These are phyloP conservation scores for Castor canadensis DNA, from an alignment of 2,113 vertebrate species.

Conservation along the genomic window DNA sequence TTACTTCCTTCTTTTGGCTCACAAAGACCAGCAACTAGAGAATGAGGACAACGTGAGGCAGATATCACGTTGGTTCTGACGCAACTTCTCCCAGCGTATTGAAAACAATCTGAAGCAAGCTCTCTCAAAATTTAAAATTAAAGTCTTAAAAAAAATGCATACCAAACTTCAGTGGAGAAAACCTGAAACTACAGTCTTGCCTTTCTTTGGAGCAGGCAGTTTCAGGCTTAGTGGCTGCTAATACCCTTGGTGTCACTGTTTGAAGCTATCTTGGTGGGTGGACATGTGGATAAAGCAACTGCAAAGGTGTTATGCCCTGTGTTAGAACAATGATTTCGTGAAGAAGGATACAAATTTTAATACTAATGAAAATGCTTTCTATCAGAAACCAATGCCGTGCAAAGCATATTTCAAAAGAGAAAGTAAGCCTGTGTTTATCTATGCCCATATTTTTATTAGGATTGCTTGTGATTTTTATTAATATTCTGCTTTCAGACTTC, in stretches of 20 bases:
- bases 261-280: background rate
- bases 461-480: slow-evolving; percentile 30
- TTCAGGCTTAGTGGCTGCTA: background rate
- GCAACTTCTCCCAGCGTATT: background rate
- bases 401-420: slow-evolving; percentile 25
- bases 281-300: background rate
- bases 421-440: background rate
- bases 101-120: background rate
- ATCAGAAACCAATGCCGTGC: background rate
- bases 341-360: background rate
- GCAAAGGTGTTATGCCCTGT: background rate
- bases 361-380: slow-evolving; percentile 13
- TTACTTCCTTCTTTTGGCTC: too few species aligned
- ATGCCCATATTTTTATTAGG: background rate
- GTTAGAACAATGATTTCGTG: slow-evolving; percentile 12
- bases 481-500: slow-evolving; percentile 13
- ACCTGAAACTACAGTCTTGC: background rate
- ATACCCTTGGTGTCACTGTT: background rate
- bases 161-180: background rate
- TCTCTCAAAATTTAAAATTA: background rate
- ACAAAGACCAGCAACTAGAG: background rate
- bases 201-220: background rate
- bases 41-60: background rate
- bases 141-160: background rate
- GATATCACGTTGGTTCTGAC: background rate